Evolutionary conservation across 2,113 vertebrate genomes (phyloP).

Genomic region (Anoura caudifer): DNA sequence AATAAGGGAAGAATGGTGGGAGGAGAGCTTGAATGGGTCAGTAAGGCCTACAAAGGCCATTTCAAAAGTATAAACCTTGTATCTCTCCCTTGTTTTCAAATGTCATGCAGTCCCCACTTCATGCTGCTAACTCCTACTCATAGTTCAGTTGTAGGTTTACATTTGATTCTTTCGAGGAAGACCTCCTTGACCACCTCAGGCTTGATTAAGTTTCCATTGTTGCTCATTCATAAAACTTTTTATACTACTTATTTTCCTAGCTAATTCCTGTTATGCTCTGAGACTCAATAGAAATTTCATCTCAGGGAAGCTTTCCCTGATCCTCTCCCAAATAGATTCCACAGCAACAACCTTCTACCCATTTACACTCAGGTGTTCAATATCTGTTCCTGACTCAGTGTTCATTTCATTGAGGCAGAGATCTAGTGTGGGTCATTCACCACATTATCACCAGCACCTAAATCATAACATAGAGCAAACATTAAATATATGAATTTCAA

Average conservation of each 20-base stretch:
- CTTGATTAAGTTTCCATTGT: neutral
- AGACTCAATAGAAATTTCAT: neutral
- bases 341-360: neutral
- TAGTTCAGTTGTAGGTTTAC: neutral
- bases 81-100: neutral
- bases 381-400: neutral
- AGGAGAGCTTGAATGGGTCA: neutral
- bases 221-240: neutral
- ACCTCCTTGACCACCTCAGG: neutral
- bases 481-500: neutral
- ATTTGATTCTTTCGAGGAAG: neutral
- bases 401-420: neutral
- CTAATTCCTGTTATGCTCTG: neutral
- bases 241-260: neutral
- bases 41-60: neutral
- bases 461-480: neutral
- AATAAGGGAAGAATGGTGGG: neutral
- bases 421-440: neutral
- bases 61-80: neutral
- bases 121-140: neutral
- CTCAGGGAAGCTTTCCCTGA: neutral
- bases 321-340: neutral
- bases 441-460: neutral
- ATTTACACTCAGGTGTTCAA: neutral
- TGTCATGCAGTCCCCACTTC: neutral